Evolutionary conservation across 2,888 invertebrate genomes (phyloP), one percentile per base, ranked within the genome.

Genomic region (Tortrix viridana): DNA sequence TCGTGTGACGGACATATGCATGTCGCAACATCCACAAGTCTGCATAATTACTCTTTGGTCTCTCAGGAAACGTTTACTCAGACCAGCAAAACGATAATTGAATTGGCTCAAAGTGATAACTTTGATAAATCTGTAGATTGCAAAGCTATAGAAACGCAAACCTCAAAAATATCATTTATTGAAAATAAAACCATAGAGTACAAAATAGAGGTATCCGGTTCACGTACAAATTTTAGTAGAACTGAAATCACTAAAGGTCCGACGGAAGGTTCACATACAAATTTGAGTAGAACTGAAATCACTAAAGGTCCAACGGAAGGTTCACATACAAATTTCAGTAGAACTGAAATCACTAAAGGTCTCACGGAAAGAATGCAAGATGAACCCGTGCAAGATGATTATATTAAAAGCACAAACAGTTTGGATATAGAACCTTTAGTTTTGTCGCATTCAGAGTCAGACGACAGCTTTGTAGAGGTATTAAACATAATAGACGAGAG

Each of bases 61-160:
- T 76, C 83, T 14, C 84, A 86, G 71, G 92, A 92, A 74, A 86
- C 78, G 19, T 89, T 80, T 65, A 94, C 94, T 7, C 94, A 94
- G 80, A 94, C 94, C 0, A 94, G 94, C 69, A 93, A 92, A 82
- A 94, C 94, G 2, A 91, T 93, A 49, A 77, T 94, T 43, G 86
- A 93, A 70, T 72, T 93, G 56, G 92, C 90, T 5, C 82, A 88
- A 71, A 73, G 73, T 14, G 88, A 88, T n/a, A 71, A 69, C 2
- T 65, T 70, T n/a, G 60, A 61, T 14, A 73, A 65, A 65, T 68
- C 67, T 19, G 37, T 65, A 7, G n/a, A n/a, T n/a, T 71, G 68
- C 20, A 81, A 81, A 43, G 78, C 81, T 1, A 72, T 90, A 47
- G 81, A 89, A 65, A 92, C 92, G 0, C 92, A 92, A 75, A 92